Percentiles rank a stretch among this genome's conserved stretches.
These are phyloP conservation scores for Linnaemya tessellans DNA, from an alignment of 2,888 invertebrate genomes.

Conservation along the genomic window DNA sequence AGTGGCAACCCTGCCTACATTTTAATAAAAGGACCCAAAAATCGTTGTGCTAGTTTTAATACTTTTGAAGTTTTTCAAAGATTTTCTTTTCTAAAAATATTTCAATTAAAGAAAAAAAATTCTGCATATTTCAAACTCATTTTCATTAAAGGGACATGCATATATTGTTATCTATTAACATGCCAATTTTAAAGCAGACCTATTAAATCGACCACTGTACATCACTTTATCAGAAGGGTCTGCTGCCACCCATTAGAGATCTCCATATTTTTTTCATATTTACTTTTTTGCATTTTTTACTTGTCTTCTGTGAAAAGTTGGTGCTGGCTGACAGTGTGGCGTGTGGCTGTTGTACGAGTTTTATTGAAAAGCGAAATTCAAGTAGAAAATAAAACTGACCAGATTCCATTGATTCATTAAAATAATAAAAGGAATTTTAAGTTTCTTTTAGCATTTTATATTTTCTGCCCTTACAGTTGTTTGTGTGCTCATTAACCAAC, in stretches of 20 bases:
- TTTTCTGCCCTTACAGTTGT: conserved; percentile 9
- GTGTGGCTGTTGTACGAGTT: conserved; percentile 6
- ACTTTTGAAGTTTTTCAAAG: too few species aligned
- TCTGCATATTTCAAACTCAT: too few species aligned
- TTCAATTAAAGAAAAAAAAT: too few species aligned
- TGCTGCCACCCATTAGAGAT: conserved; percentile 10
- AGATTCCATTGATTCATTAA: conserved; percentile 66
- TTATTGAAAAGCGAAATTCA: conserved; percentile 29
- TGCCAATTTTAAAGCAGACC: too few species aligned
- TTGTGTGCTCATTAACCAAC: conserved; percentile 56
- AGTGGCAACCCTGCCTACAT: too few species aligned
- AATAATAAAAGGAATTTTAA: conserved; percentile 39
- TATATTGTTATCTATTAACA: too few species aligned
- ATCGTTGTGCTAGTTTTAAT: too few species aligned
- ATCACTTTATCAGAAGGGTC: conserved; percentile 10
- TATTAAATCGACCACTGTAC: not conserved
- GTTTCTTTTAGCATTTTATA: not conserved
- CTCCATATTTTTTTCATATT: not conserved
- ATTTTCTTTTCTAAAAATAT: too few species aligned
- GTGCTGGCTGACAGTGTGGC: conserved; percentile 7
- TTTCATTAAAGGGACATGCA: too few species aligned
- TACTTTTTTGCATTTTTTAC: not conserved
- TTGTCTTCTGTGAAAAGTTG: not conserved
- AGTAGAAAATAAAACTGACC: conserved; percentile 48
- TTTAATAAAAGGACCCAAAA: too few species aligned